A percentile compares a stretch with the other conserved stretches of the same genome.
phyloP scores from a whole-genome alignment of 2,113 vertebrate species.

The Amazona guildingii region DNA sequence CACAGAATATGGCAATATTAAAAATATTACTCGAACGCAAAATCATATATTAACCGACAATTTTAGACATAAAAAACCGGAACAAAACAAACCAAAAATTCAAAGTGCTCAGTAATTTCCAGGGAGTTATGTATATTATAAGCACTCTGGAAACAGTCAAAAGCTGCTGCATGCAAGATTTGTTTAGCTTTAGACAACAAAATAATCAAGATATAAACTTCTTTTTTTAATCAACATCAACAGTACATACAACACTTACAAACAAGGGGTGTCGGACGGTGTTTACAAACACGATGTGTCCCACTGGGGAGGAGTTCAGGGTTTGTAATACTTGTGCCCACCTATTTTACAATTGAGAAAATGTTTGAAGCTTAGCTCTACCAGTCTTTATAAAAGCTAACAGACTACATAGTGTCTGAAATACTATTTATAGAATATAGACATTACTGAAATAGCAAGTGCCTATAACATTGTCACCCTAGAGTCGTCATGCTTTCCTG shows the following conservation, averaged over 20 bases:
- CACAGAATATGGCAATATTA: conserved; percentile 80
- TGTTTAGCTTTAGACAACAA: conserved; percentile 92
- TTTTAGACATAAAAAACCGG: conserved; percentile 77
- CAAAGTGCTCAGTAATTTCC: conserved; percentile 91
- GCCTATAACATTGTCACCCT: conserved; percentile 89
- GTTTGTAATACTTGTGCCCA: conserved; percentile 83
- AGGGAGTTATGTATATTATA: conserved; percentile 84
- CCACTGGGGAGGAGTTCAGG: conserved; percentile 79
- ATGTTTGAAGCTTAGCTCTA: conserved; percentile 88
- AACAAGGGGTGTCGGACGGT: conserved; percentile 97
- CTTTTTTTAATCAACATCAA: conserved; percentile 99
- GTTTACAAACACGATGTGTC: conserved; percentile 97
- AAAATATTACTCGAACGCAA: conserved; percentile 81
- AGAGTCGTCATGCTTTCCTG: conserved; percentile 89
- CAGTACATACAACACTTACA: conserved; percentile 99
- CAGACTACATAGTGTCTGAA: conserved; percentile 99
- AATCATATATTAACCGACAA: conserved; percentile 87
- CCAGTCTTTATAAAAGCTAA: conserved; percentile 99
- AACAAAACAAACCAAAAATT: conserved; percentile 74
- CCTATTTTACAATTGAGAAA: conserved; percentile 91
- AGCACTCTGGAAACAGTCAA: conserved; percentile 86
- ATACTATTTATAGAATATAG: conserved; percentile 98
- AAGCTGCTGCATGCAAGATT: conserved; percentile 95
- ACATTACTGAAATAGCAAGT: conserved; percentile 98
- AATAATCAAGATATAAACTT: conserved; percentile 99